Percentiles rank a stretch among this genome's conserved stretches.
Conservation (phyloP, 2,888 invertebrate species). For the Sinopyrophorus schimmeli region DNA sequence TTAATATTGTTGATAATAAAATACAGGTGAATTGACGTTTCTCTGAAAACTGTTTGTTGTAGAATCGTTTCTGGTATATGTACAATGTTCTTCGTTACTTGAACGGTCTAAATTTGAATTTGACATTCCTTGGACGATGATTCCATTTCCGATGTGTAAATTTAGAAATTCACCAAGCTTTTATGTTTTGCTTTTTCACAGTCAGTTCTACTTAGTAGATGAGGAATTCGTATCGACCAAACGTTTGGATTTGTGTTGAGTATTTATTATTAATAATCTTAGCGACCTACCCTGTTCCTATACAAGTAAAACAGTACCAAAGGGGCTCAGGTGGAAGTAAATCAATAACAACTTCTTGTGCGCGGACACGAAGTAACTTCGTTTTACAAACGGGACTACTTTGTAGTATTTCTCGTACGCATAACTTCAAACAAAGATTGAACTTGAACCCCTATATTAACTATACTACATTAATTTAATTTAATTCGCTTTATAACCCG, state of each 20-base stretch:
- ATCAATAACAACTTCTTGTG: conserved; percentile 16
- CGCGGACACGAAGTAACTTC: conserved; percentile 12
- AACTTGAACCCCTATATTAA: conserved; percentile 12
- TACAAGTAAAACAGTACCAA: conserved; percentile 1
- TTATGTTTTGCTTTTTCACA: background rate
- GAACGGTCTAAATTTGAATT: too few species aligned
- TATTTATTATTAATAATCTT: conserved; percentile 10
- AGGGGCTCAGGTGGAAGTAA: conserved; percentile 12
- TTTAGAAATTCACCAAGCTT: conserved; percentile 6
- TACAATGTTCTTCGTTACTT: too few species aligned
- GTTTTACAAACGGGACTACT: conserved; percentile 3
- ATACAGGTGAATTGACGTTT: too few species aligned
- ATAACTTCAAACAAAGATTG: conserved; percentile 14
- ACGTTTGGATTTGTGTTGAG: background rate
- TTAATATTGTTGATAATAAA: too few species aligned
- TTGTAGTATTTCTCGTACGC: conserved; percentile 11
- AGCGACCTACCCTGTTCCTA: conserved; percentile 1
- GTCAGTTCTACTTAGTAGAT: background rate
- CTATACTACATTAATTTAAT: too few species aligned
- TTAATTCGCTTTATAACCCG: too few species aligned
- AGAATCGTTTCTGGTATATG: too few species aligned
- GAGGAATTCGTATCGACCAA: conserved; percentile 4
- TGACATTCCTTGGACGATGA: conserved; percentile 6
- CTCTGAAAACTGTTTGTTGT: too few species aligned
- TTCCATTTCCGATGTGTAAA: conserved; percentile 12